Evolutionary conservation across 2,113 vertebrate genomes (phyloP).

Genomic region (Scartelaos histophorus): DNA sequence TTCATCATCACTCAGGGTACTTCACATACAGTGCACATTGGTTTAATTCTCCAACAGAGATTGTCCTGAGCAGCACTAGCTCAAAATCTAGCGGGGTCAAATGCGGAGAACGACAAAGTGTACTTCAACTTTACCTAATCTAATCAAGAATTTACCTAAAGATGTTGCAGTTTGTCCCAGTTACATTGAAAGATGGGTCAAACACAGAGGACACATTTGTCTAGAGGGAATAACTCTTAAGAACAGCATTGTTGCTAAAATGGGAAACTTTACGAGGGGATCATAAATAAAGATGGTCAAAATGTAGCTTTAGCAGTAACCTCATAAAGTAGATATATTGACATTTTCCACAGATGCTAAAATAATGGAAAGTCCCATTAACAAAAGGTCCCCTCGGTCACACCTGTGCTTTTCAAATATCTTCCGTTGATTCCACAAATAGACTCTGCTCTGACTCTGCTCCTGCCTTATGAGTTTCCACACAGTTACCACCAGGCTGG

Average conservation of each 20-base stretch:
- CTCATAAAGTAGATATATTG: background rate
- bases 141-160: no score
- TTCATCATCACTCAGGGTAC: no score
- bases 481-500: background rate
- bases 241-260: background rate
- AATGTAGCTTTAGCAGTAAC: background rate
- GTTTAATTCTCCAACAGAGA: no score
- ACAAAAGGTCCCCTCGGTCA: background rate
- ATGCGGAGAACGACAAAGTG: no score
- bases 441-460: slow-evolving; percentile 41
- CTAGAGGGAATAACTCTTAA: background rate
- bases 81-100: no score
- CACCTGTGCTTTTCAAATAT: slow-evolving; percentile 4
- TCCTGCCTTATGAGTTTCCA: background rate
- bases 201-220: background rate
- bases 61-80: no score
- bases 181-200: background rate
- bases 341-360: background rate
- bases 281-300: background rate
- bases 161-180: background rate
- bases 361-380: slow-evolving; percentile 13
- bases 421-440: slow-evolving; percentile 58
- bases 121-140: no score
- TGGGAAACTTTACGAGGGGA: background rate
- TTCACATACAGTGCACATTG: no score